Conservation (phyloP, 2,113 vertebrate genomes). For the Prolemur simus region DNA sequence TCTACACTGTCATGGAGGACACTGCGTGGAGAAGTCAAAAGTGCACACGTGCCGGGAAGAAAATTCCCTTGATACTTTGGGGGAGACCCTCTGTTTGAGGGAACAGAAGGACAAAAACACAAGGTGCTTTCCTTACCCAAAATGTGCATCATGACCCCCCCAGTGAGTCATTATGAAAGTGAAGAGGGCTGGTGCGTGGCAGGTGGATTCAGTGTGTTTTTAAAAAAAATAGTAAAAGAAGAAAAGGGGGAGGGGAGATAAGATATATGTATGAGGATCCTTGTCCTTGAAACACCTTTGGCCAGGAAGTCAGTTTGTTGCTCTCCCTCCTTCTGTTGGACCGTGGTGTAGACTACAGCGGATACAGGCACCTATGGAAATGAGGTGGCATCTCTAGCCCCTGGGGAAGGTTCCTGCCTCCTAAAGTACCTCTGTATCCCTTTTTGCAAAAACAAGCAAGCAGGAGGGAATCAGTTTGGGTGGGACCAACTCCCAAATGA, state of each 20-base stretch:
- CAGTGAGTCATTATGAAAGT: neutral
- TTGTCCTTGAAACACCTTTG: neutral
- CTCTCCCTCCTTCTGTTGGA: accelerated
- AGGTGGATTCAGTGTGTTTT: neutral
- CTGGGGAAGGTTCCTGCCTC: constrained; percentile 84
- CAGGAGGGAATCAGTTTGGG: constrained; percentile 84
- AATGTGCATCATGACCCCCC: neutral
- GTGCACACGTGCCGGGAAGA: accelerated
- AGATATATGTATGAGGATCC: neutral
- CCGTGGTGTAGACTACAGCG: constrained; percentile 48
- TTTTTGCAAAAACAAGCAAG: constrained; percentile 77
- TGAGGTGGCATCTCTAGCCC: constrained; percentile 85
- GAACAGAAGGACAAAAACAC: neutral
- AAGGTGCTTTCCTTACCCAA: neutral
- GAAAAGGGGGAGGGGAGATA: neutral
- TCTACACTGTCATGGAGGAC: neutral
- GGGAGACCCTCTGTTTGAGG: neutral
- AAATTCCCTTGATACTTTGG: neutral
- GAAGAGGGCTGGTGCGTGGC: too few relatives aligned
- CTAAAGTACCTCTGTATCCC: constrained; percentile 66
- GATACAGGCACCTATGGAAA: neutral
- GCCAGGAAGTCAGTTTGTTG: neutral
- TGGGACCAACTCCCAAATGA: constrained; percentile 86
- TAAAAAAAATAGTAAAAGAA: neutral
- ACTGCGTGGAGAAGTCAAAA: neutral